Evolutionary conservation across 2,797 vertebrate genomes (phyloP).

Genomic region (Leontocebus nigricollis): DNA sequence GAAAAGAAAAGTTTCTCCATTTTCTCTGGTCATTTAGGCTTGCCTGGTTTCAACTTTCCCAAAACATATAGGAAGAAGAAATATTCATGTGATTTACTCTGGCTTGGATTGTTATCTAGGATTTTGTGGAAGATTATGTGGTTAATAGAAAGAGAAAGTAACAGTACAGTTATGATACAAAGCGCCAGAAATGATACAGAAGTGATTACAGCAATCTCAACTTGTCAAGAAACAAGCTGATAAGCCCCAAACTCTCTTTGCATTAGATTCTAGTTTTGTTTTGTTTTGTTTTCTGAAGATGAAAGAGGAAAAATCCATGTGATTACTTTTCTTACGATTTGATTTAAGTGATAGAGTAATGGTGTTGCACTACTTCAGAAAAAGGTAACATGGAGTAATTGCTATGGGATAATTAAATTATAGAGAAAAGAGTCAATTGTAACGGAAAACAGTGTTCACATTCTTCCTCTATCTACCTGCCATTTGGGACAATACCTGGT

Average conservation of each 20-base stretch:
- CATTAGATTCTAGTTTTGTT: neutral
- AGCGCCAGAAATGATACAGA: neutral
- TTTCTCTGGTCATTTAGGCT: neutral
- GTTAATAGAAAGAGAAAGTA: neutral
- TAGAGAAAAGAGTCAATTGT: neutral
- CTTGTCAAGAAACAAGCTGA: neutral
- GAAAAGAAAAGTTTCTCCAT: neutral
- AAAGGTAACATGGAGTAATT: neutral
- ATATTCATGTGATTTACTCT: neutral
- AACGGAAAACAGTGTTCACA: neutral
- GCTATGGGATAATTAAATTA: neutral
- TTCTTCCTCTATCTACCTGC: neutral
- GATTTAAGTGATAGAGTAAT: neutral
- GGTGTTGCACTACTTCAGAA: neutral
- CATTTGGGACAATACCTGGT: neutral
- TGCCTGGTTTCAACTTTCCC: slow-evolving; percentile 27
- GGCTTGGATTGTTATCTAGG: neutral
- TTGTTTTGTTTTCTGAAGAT: neutral
- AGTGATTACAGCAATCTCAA: neutral
- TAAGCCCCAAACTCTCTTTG: neutral
- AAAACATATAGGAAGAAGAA: neutral
- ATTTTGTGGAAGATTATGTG: neutral
- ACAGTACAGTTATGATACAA: neutral
- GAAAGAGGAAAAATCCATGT: neutral
- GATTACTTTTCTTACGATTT: neutral